These are phyloP conservation scores for Coilia nasus DNA, from an alignment of 2,797 vertebrate species.

Conservation along the genomic window DNA sequence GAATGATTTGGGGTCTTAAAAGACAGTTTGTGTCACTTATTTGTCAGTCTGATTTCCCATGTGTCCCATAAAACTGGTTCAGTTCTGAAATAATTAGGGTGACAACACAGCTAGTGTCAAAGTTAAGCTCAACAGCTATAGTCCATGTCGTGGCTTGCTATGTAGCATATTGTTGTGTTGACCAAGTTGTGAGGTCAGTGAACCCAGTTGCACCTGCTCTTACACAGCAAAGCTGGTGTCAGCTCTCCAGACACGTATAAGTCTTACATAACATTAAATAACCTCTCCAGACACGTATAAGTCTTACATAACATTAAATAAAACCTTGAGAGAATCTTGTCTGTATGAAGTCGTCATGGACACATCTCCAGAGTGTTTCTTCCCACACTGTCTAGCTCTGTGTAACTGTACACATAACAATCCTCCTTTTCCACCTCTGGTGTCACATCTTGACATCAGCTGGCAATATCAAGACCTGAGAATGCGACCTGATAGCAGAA, in stretches of 20 bases:
- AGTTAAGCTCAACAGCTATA: neutral
- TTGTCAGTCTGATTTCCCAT: neutral
- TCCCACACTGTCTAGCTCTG: neutral
- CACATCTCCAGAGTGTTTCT: neutral
- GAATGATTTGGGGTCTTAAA: too few relatives aligned
- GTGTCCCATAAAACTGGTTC: neutral
- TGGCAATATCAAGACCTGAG: neutral
- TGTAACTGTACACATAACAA: neutral
- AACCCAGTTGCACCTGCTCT: slow-evolving; percentile 18
- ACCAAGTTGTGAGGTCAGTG: neutral
- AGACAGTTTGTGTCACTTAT: neutral
- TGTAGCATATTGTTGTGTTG: neutral
- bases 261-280: slow-evolving; percentile 16
- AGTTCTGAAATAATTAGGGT: neutral
- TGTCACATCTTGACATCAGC: neutral
- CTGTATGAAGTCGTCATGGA: neutral
- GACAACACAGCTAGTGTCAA: neutral
- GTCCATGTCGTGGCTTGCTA: neutral
- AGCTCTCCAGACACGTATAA: slow-evolving; percentile 31
- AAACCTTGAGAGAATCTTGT: neutral
- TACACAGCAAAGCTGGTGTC: slow-evolving; percentile 49
- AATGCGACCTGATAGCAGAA: neutral
- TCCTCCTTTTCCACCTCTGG: neutral
- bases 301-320: slow-evolving; percentile 2
- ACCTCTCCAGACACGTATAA: slow-evolving; percentile 32